These are phyloP conservation scores for Atethmia centrago DNA, from an alignment of 2,888 invertebrate genomes.

Conservation along the genomic window DNA sequence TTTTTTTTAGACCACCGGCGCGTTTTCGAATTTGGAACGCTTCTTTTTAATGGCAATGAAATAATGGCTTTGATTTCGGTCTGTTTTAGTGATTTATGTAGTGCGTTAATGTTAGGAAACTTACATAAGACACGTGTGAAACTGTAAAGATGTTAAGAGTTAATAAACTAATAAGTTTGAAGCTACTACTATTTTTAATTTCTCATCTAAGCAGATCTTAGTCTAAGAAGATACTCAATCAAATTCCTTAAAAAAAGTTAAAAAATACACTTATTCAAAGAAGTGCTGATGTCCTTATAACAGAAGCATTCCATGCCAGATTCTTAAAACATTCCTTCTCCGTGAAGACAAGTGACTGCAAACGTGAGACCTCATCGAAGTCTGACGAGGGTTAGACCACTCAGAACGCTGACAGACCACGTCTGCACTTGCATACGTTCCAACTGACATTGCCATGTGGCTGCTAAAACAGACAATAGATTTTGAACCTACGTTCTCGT, in stretches of 20 bases:
- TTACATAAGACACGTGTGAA: neutral
- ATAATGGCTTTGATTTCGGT: slow-evolving; percentile 30
- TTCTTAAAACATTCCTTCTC: slow-evolving; percentile 51
- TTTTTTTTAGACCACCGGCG: slow-evolving; percentile 68
- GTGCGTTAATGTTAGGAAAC: too few relatives aligned
- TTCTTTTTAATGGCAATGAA: slow-evolving; percentile 51
- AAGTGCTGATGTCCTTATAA: slow-evolving; percentile 1
- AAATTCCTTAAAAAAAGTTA: too few relatives aligned
- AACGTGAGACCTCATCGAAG: slow-evolving; percentile 64
- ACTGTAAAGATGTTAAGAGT: too few relatives aligned
- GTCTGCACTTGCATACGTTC: slow-evolving; percentile 66
- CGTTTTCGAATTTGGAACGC: slow-evolving; percentile 60
- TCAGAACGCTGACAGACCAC: slow-evolving; percentile 71
- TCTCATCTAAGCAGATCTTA: neutral
- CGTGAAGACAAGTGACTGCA: slow-evolving; percentile 46
- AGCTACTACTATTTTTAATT: neutral
- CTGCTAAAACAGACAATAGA: neutral
- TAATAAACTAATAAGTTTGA: neutral
- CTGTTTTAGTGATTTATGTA: slow-evolving; percentile 30
- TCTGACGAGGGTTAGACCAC: slow-evolving; percentile 71
- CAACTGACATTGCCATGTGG: slow-evolving; percentile 46
- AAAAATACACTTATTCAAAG: too few relatives aligned
- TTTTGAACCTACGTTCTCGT: slow-evolving; percentile 2
- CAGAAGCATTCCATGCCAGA: slow-evolving; percentile 25
- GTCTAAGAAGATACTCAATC: neutral